Evolutionary conservation across 2,888 invertebrate genomes (phyloP).

Genomic region (Sepiola atlantica): DNA sequence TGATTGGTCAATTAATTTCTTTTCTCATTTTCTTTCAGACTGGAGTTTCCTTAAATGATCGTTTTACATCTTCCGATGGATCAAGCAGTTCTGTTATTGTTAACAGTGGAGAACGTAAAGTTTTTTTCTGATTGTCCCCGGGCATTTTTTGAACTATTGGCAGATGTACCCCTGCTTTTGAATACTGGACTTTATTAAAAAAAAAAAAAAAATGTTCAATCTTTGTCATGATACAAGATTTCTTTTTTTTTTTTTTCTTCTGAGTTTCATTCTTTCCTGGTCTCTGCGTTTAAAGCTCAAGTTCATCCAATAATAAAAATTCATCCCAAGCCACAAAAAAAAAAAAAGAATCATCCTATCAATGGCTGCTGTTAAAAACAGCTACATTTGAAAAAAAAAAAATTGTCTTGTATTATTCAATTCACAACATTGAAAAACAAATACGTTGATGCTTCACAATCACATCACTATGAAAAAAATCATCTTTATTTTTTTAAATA

Average conservation of each 20-base stretch:
- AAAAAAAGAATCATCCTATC: not conserved
- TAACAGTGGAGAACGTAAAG: not conserved
- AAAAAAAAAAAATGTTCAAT: not conserved
- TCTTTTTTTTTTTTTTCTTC: not conserved
- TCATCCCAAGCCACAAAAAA: not conserved
- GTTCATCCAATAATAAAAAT: not conserved
- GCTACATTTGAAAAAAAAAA: too few relatives aligned
- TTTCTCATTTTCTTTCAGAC: not conserved
- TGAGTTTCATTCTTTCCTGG: too few relatives aligned
- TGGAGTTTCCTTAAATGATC: slow-evolving; percentile 41
- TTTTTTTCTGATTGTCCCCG: not conserved
- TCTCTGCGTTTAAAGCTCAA: not conserved
- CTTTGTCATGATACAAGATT: not conserved
- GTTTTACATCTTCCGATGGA: slow-evolving; percentile 33
- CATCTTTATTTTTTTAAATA: not conserved
- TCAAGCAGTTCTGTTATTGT: slow-evolving; percentile 10
- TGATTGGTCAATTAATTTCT: not conserved
- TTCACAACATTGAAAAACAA: not conserved
- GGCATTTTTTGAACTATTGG: not conserved
- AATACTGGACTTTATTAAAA: not conserved
- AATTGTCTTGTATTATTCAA: not conserved
- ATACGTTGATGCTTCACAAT: not conserved
- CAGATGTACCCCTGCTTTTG: not conserved
- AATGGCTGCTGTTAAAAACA: not conserved
- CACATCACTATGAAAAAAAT: not conserved